These are phyloP conservation scores for Sorex araneus DNA, from an alignment of 2,113 vertebrate genomes.

Conservation along the genomic window DNA sequence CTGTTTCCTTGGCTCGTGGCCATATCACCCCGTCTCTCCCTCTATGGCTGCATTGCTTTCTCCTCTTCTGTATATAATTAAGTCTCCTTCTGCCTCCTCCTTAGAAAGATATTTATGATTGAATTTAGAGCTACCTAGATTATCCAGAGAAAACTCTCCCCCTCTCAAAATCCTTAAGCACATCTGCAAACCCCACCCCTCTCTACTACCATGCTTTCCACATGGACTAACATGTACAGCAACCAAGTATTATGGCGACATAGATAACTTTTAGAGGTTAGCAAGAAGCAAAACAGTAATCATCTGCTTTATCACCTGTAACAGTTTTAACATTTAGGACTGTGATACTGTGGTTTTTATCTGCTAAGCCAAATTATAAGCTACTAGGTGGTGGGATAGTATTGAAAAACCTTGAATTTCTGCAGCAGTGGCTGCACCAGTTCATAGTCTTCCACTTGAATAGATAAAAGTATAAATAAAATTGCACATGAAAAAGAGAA, in stretches of 20 bases:
- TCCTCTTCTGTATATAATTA: background rate
- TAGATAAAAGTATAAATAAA: background rate
- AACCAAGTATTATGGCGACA: background rate
- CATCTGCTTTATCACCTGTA: background rate
- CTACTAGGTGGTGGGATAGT: background rate
- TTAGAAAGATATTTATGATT: background rate
- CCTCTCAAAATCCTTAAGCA: too few species aligned
- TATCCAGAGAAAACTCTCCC: too few species aligned
- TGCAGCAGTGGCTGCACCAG: background rate
- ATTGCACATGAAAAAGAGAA: background rate
- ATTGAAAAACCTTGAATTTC: background rate
- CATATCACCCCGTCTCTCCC: too few species aligned
- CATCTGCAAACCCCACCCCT: too few species aligned
- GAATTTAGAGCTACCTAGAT: background rate
- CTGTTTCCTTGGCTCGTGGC: too few species aligned
- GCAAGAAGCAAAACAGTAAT: background rate
- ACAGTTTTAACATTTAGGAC: background rate
- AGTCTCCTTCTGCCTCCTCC: background rate
- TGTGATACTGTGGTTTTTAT: background rate
- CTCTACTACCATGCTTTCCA: too few species aligned
- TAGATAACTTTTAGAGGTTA: background rate
- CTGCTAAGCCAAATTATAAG: background rate
- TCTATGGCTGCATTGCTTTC: too few species aligned
- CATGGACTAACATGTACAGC: too few species aligned
- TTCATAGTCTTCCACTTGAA: background rate